phyloP scores from a whole-genome alignment of 2,797 vertebrate species.

The Tenualosa thibaudeaui region DNA sequence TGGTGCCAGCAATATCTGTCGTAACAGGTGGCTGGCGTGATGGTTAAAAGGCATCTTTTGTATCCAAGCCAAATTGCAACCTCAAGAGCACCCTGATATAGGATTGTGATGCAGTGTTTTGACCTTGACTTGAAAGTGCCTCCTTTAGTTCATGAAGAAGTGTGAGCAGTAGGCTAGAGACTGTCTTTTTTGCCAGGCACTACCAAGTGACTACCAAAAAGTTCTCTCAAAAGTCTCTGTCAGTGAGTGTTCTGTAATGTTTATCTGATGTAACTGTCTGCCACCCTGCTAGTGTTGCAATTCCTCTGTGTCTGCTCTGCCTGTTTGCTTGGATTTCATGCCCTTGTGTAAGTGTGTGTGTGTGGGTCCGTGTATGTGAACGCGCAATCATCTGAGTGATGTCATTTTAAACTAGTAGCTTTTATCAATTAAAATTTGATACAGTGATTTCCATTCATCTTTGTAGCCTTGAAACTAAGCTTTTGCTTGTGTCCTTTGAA shows the following conservation, averaged over 20 bases:
- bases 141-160: neutral
- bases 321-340: neutral
- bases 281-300: neutral
- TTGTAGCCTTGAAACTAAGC: neutral
- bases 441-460: neutral
- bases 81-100: neutral
- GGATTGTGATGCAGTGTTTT: neutral
- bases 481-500: neutral
- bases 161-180: neutral
- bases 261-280: conserved; percentile 9
- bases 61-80: conserved; percentile 11
- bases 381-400: neutral
- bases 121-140: neutral
- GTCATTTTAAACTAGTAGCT: neutral
- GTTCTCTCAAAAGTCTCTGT: neutral
- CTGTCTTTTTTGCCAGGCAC: neutral
- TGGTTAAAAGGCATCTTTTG: neutral
- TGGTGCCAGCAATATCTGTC: conserved; percentile 18
- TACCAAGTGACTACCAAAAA: neutral
- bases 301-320: conserved; percentile 18
- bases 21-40: conserved; percentile 26
- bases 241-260: neutral
- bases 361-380: neutral
- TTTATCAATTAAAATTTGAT: neutral
- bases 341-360: neutral